Base-by-base conservation (phyloP, 2,797 vertebrate species). In the Sebastes paucispinis region DNA sequence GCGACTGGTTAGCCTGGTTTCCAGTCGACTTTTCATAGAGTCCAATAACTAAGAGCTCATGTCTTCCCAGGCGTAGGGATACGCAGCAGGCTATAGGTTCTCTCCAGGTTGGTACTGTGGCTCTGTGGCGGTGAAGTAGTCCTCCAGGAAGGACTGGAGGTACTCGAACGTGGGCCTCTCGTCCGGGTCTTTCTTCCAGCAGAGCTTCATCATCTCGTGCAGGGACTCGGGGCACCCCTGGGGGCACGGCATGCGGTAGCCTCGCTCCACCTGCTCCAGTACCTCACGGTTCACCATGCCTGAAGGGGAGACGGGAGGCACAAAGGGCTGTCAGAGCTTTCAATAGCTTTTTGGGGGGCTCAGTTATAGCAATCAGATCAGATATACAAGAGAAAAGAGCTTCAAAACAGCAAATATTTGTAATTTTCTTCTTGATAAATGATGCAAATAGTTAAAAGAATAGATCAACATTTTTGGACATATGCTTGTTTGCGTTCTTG, bases 211-310 rank as follows among this genome's bases (percentile, higher is more conserved):
- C 96, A 98, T 95, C 80, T 99, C 98, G 1, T 98, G 97, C 75
- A 99, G 96, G 67, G 97, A 98, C 85, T 98, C 97, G 0, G 97
- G 98, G 82, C 98, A 99, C 39, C 97, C 97, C 68, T 98, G 98
- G 4, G 98, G 98, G 87, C 97, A 98, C 55, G 98, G 97, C 98
- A 99, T 99, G 82, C 98, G 96, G 64, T 99, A 99, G 1, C 97
- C 98, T 67, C 98, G 95, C 92, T 98, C 97, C 81, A 99, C 98
- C 93, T 99, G 98, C 69, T 99, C 98, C 93, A 99, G 89, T 22
- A 99, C 98, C 94, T 99, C 98, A 2, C 97, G 94, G 92, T 98
- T 98, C 77, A 99, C 97, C 97, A 98, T 99, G 57, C 98, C 98
- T 99, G 87, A 63, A 79, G 88, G 24, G 29, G 11, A 52, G 52